Percentiles rank a stretch among this genome's conserved stretches.
phyloP scores from a whole-genome alignment of 2,113 vertebrate species.

The Halcyon senegalensis region DNA sequence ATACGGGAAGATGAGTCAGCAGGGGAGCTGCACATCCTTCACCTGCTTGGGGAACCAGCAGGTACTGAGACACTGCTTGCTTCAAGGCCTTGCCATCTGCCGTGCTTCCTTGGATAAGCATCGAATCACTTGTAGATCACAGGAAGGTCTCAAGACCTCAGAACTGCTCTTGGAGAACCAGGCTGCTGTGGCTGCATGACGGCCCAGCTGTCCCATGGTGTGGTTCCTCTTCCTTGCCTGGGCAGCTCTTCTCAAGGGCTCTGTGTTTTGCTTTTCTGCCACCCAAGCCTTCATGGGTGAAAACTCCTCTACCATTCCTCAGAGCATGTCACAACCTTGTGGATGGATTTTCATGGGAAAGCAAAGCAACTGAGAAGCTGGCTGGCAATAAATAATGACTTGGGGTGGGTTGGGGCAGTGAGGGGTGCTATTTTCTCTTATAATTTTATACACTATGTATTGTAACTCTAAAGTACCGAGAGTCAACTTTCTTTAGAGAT shows the following conservation, averaged over 20 bases:
- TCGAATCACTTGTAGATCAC: background rate
- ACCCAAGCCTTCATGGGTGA: rapidly evolving
- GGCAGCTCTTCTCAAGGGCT: background rate
- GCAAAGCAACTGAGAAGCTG: background rate
- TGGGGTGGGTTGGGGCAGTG: background rate
- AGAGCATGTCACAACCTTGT: background rate
- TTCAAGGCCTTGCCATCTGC: background rate
- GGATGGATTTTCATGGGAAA: background rate
- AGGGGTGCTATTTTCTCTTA: background rate
- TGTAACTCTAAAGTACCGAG: background rate
- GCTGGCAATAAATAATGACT: background rate
- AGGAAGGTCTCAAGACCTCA: background rate
- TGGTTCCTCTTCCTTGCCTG: background rate
- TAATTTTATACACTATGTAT: background rate
- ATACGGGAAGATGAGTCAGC: background rate
- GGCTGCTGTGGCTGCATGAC: background rate
- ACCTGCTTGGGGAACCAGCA: background rate
- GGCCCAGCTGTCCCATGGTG: background rate
- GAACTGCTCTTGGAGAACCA: background rate
- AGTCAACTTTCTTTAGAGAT: background rate
- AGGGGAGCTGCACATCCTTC: background rate
- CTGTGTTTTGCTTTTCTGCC: background rate
- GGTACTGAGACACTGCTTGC: rapidly evolving
- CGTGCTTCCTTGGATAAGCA: background rate
- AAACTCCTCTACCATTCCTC: background rate